A percentile compares a stretch with the other conserved stretches of the same genome.
Conservation (phyloP, 2,797 vertebrate species). For the Cuniculus paca region DNA sequence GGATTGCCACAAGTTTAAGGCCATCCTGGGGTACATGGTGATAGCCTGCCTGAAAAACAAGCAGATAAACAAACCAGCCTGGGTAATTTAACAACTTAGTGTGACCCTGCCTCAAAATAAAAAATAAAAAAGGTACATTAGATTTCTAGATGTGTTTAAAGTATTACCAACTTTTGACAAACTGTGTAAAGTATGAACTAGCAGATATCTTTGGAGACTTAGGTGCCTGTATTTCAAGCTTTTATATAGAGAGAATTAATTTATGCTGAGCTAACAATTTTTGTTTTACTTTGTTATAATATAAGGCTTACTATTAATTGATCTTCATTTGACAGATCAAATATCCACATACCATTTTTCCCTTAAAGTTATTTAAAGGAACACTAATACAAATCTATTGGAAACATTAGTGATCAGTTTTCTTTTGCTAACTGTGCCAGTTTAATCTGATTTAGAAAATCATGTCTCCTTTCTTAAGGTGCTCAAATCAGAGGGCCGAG, state of each 20-base stretch:
- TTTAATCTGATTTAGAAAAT: slow-evolving; percentile 45
- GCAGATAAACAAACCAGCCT: no score
- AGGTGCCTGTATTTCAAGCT: background rate
- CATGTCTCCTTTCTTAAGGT: background rate
- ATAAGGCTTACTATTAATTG: background rate
- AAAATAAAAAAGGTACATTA: background rate
- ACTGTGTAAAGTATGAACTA: slow-evolving; percentile 25
- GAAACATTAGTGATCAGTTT: background rate
- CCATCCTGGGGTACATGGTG: no score
- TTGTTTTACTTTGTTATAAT: background rate
- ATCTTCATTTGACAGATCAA: slow-evolving; percentile 12
- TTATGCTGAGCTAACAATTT: background rate
- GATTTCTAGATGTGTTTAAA: background rate
- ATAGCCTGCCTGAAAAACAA: no score
- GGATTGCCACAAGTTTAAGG: no score
- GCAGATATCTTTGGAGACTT: slow-evolving; percentile 17
- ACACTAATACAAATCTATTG: background rate
- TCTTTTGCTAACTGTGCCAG: background rate
- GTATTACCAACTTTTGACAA: background rate
- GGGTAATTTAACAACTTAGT: no score
- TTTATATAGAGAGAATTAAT: background rate
- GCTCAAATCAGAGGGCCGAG: background rate
- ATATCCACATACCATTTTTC: background rate
- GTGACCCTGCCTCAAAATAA: no score
- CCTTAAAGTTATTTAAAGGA: slow-evolving; percentile 5